Base-by-base conservation (phyloP, 2,888 invertebrate genomes). In the Xanthostigma xanthostigma region DNA sequence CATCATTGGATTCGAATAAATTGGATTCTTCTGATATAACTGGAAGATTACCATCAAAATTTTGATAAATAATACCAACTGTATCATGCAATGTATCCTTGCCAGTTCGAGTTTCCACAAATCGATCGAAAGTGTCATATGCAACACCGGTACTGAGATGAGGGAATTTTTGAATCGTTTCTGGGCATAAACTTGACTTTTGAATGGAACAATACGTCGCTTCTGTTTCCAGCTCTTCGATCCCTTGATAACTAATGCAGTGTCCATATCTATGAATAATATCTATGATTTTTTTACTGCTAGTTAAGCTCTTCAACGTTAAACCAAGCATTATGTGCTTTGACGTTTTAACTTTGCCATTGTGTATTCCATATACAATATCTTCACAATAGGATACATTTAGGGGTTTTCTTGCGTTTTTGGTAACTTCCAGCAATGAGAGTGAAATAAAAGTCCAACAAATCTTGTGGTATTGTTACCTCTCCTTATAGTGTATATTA, bases 301-400 rank as follows among this genome's bases (percentile, higher is more conserved):
- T 56, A 14, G 53, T 49, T 14, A 55, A 48, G 40, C 54, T 55
- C 49, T 56, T 56, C 41, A 55, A 41, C 43, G 54, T 45, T 46
- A 55, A 43, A 14, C 55, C 54, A 11, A 57, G 44, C 17, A 35
- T 48, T 17, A 56, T 50, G 43, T 55, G 56, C 41, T 57, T 57
- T 10, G 56, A 54, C 14, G 56, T 50, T 49, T 55, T 55, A 14
- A 54, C 46, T 50, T 49, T 27, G 9, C 50, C 50, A 43, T 43
- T 50, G 37, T 42, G 36, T 5, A 50, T 37, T 41, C 34, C 38
- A 43, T 40, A 50, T 12, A 49, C 36, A 2, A 39, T 37, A 33
- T 49, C 49, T 44, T 49, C 8, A 12, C 37, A 44, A 42, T 44
- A 51, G 38, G 53, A 53, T 36, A 55, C 51, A 53, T 48, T 54